Evolutionary conservation across 2,113 vertebrate species (phyloP).

Genomic region (Sander lucioperca): DNA sequence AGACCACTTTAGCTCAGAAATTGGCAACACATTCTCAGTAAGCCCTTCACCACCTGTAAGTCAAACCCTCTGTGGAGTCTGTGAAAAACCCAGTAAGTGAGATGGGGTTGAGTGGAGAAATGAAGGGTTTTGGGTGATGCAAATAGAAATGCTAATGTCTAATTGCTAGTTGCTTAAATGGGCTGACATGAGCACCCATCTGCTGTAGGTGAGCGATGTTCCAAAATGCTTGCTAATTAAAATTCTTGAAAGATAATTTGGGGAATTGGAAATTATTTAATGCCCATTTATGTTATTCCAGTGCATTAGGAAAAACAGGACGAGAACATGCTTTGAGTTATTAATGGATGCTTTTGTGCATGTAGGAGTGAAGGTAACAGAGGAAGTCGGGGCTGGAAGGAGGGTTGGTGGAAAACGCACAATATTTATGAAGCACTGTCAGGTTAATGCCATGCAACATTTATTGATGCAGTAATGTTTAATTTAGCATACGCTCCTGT

Average conservation of each 20-base stretch:
- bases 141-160: conserved; percentile 80
- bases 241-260: conserved; percentile 83
- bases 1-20: conserved; percentile 69
- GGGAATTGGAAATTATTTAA: conserved; percentile 80
- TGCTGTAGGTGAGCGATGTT: conserved; percentile 75
- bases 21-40: conserved; percentile 58
- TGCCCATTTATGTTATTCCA: conserved; percentile 76
- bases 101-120: conserved; percentile 53
- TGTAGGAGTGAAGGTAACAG: conserved; percentile 30
- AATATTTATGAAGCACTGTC: conserved; percentile 82
- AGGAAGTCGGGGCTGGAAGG: conserved; percentile 31
- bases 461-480: conserved; percentile 83
- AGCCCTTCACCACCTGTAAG: conserved; percentile 77
- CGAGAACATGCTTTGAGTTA: conserved; percentile 47
- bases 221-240: conserved; percentile 82
- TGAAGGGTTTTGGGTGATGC: conserved; percentile 60
- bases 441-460: conserved; percentile 84
- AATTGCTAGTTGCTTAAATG: conserved; percentile 79
- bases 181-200: conserved; percentile 81
- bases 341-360: conserved; percentile 51
- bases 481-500: conserved; percentile 80
- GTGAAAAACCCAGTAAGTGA: conserved; percentile 59
- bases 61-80: conserved; percentile 47
- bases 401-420: conserved; percentile 64
- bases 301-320: conserved; percentile 55